Evolutionary conservation across 2,113 vertebrate species (phyloP).

Genomic region (Nasalis larvatus): DNA sequence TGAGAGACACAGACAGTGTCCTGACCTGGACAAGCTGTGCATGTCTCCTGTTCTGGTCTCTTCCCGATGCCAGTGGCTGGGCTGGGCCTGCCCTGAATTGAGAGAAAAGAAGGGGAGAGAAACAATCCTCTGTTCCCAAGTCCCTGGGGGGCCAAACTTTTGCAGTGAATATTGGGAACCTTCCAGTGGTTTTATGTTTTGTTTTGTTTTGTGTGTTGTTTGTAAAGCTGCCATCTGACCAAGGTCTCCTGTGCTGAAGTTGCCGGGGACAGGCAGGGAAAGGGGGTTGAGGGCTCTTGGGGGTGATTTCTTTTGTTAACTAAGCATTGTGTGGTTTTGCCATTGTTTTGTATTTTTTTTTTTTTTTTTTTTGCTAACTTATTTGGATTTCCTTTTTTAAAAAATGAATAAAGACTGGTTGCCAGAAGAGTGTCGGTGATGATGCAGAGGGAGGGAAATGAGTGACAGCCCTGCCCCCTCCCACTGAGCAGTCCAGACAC

Average conservation of each 20-base stretch:
- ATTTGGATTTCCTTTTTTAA: conserved; percentile 97
- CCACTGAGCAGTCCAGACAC: not conserved
- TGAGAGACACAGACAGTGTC: not conserved
- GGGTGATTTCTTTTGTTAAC: conserved; percentile 82
- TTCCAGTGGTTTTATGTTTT: conserved; percentile 62
- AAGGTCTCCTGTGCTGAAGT: conserved; percentile 80
- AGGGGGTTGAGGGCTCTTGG: not conserved
- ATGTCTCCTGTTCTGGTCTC: not conserved
- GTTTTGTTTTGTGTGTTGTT: conserved; percentile 77
- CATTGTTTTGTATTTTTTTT: conserved; percentile 75
- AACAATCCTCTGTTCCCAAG: not conserved
- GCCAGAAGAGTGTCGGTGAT: conserved; percentile 83
- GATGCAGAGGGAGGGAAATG: not conserved
- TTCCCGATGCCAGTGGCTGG: conserved; percentile 54
- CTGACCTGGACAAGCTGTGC: not conserved
- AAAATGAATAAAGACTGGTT: conserved; percentile 94
- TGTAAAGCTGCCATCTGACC: conserved; percentile 92
- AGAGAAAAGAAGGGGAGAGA: conserved; percentile 4
- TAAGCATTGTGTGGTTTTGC: conserved; percentile 90
- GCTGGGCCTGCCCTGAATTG: conserved; percentile 71
- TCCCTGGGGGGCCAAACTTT: conserved; percentile 82
- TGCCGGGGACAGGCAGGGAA: conserved; percentile 47
- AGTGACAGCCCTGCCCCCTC: too few relatives aligned
- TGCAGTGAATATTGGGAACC: conserved; percentile 63
- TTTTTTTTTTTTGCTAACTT: conserved; percentile 86